Evolutionary conservation across 1,140 invertebrate species (phyloP), one percentile per base, ranked within the genome.

Genomic region (Himalopsyche phryganea): DNA sequence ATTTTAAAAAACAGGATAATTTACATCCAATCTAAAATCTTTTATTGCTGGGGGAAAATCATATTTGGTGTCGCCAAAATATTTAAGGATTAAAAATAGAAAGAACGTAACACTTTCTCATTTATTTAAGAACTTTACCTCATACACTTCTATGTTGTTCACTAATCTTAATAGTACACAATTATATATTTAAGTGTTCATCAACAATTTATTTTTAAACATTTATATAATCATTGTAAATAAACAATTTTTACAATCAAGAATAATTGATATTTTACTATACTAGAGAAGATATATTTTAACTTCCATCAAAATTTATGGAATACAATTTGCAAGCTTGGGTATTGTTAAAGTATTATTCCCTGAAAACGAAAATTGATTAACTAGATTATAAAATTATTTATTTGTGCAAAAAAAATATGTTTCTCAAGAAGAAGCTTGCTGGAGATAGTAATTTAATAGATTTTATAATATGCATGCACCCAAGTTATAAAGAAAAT

Each of bases 131-230:
- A 50, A 41, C 50, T 48, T 17, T 10, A 56, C 35, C 54, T 57
- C 44, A 50, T 57, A 48, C 20, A 42, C 54, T 17, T 42, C 54
- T 57, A 57, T 47, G 50, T 45, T 57, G 46, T 57, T 57, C 54
- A 50, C 54, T 57, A 55, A 44, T 44, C 54, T 57, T 57, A 57
- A 57, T 40, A 57, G 48, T 57, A 57, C 54, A 50, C 44, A 56
- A 44, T 48, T 56, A 53, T 45, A 42, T 35, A 33, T 50, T 44
- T 36, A 33, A 44, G 36, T 57, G 44, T 57, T 57, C 53, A 56
- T 40, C 53, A 56, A 56, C 41, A 50, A 35, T 44, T 48, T 56
- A 28, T 17, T 40, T 47, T 41, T 48, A 44, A 7, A 28, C 44
- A 13, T 53, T 18, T 45, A 38, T 28, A 45, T 48, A 40, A 45